These are phyloP conservation scores for Camelus dromedarius DNA, from an alignment of 2,113 vertebrate genomes.

Conservation along the genomic window DNA sequence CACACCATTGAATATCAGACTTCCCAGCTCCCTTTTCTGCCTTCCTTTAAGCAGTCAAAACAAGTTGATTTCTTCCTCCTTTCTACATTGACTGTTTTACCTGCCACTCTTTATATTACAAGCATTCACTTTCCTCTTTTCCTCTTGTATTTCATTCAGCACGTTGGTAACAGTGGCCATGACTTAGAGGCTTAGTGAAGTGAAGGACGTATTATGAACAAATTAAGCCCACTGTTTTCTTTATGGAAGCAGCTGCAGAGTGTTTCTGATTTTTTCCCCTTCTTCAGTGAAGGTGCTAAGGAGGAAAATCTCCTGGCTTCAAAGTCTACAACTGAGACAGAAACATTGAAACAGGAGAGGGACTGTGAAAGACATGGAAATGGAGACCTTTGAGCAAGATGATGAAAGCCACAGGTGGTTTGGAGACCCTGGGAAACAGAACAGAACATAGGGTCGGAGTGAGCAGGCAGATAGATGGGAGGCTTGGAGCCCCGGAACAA, in stretches of 20 bases:
- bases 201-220: constrained; percentile 16
- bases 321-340: constrained; percentile 30
- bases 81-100: not conserved
- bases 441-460: not conserved
- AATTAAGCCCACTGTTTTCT: not conserved
- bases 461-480: not conserved
- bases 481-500: not conserved
- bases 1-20: not conserved
- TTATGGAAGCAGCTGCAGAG: not conserved
- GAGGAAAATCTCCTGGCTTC: constrained; percentile 10
- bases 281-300: not conserved
- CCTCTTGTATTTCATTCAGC: not conserved
- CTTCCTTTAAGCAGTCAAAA: constrained; percentile 33
- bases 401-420: constrained; percentile 1
- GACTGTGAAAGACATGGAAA: not conserved
- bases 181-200: not conserved
- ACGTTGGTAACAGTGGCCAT: not conserved
- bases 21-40: not conserved
- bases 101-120: not conserved
- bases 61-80: not conserved
- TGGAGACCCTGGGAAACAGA: not conserved
- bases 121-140: not conserved
- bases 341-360: not conserved
- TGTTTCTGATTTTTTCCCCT: not conserved
- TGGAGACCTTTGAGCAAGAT: not conserved